Evolutionary conservation across 2,113 vertebrate genomes (phyloP).

Genomic region (Elephantulus edwardii): DNA sequence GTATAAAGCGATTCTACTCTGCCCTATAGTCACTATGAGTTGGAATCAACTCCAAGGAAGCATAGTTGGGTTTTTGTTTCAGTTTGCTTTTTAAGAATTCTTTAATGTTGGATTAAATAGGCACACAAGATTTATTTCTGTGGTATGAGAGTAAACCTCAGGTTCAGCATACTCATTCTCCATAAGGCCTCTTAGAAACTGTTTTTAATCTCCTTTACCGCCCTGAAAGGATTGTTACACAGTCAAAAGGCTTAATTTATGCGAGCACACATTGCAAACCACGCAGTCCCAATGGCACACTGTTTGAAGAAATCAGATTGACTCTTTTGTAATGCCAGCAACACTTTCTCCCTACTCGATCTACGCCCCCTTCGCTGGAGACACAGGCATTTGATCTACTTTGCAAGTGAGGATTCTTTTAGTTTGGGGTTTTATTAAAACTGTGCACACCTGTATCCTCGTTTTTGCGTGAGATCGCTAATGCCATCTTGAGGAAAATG

Average conservation of each 20-base stretch:
- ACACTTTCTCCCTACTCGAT: neutral
- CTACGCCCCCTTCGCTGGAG: neutral
- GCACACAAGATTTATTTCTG: neutral
- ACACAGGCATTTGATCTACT: constrained; percentile 14
- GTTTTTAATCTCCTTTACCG: neutral
- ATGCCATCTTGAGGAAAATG: constrained; percentile 16
- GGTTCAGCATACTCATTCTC: neutral
- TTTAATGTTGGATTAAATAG: neutral
- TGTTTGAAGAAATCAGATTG: neutral
- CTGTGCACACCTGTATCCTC: constrained; percentile 33
- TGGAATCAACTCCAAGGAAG: too few species aligned
- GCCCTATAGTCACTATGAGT: neutral
- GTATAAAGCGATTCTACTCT: too few species aligned
- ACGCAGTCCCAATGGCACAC: neutral
- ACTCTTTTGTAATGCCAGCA: constrained; percentile 15
- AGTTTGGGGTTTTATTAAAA: constrained; percentile 39
- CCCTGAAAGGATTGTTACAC: neutral
- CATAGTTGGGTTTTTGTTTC: too few species aligned
- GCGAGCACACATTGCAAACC: neutral
- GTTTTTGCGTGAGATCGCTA: constrained; percentile 13
- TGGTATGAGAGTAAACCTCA: neutral
- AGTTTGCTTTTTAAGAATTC: too few species aligned
- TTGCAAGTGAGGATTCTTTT: constrained; percentile 8
- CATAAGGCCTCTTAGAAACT: neutral
- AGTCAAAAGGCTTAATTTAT: neutral